Conservation (phyloP, 2,113 vertebrate genomes). For the Microtus oregoni region DNA sequence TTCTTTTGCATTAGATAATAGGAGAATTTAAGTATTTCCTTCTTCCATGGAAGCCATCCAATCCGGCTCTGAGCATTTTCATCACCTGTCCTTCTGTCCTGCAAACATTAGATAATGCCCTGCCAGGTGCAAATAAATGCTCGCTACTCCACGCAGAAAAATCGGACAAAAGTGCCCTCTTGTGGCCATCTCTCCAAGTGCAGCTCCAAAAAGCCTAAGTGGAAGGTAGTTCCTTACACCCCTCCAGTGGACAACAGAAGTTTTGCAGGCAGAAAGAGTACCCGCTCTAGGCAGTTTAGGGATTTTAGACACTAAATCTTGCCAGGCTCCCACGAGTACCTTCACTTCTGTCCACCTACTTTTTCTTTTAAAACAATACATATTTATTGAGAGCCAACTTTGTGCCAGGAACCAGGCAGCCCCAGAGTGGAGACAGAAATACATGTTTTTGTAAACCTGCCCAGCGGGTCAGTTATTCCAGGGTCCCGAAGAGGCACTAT, state of each 20-base stretch:
- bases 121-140: not conserved
- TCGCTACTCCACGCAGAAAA: not conserved
- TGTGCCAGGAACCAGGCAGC: not conserved
- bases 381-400: constrained; percentile 49
- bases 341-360: not conserved
- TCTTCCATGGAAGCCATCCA: not conserved
- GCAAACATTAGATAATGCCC: not conserved
- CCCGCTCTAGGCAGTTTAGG: too few species aligned
- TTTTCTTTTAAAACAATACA: not conserved
- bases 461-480: too few species aligned
- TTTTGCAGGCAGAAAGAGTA: constrained; percentile 22
- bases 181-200: constrained; percentile 16
- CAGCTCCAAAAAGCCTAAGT: not conserved
- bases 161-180: not conserved
- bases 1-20: not conserved
- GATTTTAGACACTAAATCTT: not conserved
- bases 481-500: too few species aligned
- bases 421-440: not conserved
- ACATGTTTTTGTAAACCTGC: not conserved
- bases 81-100: not conserved
- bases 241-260: not conserved
- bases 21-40: not conserved
- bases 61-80: not conserved
- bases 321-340: not conserved
- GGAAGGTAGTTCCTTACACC: not conserved